These are phyloP conservation scores for Oxytorus armatus DNA, from an alignment of 2,888 invertebrate genomes.

Conservation along the genomic window DNA sequence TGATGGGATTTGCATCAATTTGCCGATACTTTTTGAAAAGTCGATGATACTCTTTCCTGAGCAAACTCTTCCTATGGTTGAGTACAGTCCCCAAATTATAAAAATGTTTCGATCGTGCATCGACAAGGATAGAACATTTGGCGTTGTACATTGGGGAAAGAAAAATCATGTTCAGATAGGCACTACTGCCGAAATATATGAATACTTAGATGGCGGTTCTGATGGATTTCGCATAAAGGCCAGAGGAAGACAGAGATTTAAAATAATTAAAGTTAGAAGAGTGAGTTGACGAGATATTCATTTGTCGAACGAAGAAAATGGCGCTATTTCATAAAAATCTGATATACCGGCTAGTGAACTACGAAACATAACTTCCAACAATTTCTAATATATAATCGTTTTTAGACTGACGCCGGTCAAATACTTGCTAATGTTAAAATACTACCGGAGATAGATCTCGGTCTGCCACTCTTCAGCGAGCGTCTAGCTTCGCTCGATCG, in stretches of 20 bases:
- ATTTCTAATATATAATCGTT: constrained; percentile 20
- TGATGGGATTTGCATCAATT: constrained; percentile 84
- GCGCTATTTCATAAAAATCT: too few relatives aligned
- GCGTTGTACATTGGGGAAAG: constrained; percentile 86
- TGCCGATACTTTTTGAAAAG: constrained; percentile 87
- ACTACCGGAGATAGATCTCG: constrained; percentile 88
- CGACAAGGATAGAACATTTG: constrained; percentile 88
- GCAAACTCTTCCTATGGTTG: constrained; percentile 91
- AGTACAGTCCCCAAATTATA: constrained; percentile 85
- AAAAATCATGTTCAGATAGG: constrained; percentile 76
- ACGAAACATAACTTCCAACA: too few relatives aligned
- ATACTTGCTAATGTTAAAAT: constrained; percentile 87
- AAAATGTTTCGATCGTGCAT: constrained; percentile 87
- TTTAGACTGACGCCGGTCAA: constrained; percentile 73
- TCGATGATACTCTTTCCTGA: constrained; percentile 91
- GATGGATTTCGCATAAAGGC: constrained; percentile 89
- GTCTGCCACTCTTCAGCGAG: constrained; percentile 85
- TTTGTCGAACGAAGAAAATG: too few relatives aligned
- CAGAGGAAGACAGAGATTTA: constrained; percentile 91
- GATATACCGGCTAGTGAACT: too few relatives aligned
- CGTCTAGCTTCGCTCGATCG: constrained; percentile 79
- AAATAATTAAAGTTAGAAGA: constrained; percentile 84
- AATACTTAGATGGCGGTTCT: constrained; percentile 85
- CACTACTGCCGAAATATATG: constrained; percentile 84
- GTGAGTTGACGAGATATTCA: constrained; percentile 44